Conservation (phyloP, 2,888 invertebrate genomes). For the Crematogaster levior region DNA sequence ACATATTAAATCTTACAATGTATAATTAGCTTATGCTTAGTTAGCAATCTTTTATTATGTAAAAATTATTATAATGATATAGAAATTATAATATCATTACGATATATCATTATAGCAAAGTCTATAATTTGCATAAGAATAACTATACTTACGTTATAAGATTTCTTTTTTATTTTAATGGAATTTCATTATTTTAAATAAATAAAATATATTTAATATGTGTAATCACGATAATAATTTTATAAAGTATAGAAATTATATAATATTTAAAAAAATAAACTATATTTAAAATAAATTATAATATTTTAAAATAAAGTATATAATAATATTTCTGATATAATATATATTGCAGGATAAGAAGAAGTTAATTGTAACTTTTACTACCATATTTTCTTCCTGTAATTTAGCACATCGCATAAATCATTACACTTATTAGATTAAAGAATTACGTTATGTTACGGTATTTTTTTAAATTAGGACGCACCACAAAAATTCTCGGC, state of each 20-base stretch:
- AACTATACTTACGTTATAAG: no score
- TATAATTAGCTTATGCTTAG: no score
- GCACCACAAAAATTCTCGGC: background rate
- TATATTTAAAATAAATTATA: no score
- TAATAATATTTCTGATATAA: background rate
- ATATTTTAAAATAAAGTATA: background rate
- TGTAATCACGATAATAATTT: background rate
- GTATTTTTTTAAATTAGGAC: background rate
- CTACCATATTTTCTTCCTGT: background rate
- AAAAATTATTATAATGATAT: no score
- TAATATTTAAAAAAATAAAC: no score
- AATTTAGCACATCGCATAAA: background rate
- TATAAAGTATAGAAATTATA: background rate
- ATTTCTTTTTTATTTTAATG: background rate
- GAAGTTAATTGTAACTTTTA: background rate
- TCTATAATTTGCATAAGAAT: no score
- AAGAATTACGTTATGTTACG: background rate
- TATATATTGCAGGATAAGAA: background rate
- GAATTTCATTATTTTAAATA: background rate
- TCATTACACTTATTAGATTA: conserved; percentile 2
- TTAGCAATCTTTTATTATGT: no score
- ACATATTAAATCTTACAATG: no score
- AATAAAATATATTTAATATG: background rate
- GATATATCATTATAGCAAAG: no score
- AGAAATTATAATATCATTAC: no score